Conservation (phyloP, 2,888 invertebrate genomes). For the Heliconius ethilla region DNA sequence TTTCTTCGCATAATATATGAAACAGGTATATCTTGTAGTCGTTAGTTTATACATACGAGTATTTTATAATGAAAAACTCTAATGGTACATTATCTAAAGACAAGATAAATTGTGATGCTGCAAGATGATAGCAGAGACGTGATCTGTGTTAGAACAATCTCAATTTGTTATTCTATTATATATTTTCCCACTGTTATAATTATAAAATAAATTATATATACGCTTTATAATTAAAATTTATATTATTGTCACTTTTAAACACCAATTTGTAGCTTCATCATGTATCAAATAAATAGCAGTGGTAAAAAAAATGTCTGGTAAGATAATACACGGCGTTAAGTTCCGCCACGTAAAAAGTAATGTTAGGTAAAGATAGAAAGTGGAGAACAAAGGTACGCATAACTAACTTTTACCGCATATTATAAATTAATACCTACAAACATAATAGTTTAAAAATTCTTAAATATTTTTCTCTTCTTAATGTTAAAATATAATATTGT, state of each 20-base stretch:
- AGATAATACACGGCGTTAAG: neutral
- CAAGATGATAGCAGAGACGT: conserved; percentile 24
- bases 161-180: conserved; percentile 13
- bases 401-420: neutral
- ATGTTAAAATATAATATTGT: neutral
- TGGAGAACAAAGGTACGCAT: neutral
- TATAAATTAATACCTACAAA: neutral
- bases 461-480: no score
- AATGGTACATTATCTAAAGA: conserved; percentile 24
- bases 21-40: conserved; percentile 46
- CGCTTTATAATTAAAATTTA: no score
- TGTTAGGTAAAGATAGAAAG: neutral
- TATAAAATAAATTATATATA: neutral
- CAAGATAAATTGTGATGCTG: conserved; percentile 22
- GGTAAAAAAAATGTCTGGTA: neutral
- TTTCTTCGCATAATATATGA: conserved; percentile 11
- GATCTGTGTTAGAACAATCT: conserved; percentile 26
- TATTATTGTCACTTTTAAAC: no score
- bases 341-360: neutral
- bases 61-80: conserved; percentile 27
- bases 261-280: neutral
- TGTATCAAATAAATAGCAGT: neutral
- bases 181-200: conserved; percentile 11
- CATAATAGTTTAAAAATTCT: neutral
- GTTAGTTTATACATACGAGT: conserved; percentile 19